Base-by-base conservation (phyloP, 2,797 vertebrate genomes). In the Champsocephalus esox region DNA sequence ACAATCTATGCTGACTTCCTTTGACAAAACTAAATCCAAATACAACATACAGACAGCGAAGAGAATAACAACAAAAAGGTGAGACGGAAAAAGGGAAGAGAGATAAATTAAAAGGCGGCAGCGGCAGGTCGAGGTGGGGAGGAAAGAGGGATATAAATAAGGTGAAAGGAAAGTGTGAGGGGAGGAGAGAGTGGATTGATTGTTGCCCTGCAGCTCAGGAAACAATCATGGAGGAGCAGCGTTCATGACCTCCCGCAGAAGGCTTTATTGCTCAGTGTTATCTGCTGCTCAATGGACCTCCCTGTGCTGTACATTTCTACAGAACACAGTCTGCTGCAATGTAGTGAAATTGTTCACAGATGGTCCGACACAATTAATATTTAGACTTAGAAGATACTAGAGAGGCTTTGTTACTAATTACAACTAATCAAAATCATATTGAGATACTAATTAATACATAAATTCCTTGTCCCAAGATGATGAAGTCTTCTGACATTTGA, bases 141-240 rank as follows among this genome's bases (percentile, higher is more conserved):
- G 58, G 66, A 70, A 50, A 67, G 74, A 64, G 75, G 69, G 73
- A 72, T 80, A 87, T 80, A 88, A 85, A 87, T 87, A 87, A 81
- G 73, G 79, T 80, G 70, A 73, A 41, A 54, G 56, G 70, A 79
- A 80, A 70, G 80, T 65, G 75, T 54, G 63, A 81, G 73, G 70
- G 70, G 77, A 77, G 70, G 74, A 67, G 66, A 67, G 81, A 84
- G 82, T 50, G 66, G 84, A 89, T 88, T 84, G 88, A 91, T 89
- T 84, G 84, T 84, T 84, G 83, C 84, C 86, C 86, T 79, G 84
- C 73, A 80, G 84, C 85, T 76, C 83, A 78, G 84, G 82, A 89
- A 82, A 85, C 82, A 82, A 87, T 88, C 89, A 85, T 72, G 74
- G 69, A 84, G 85, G 83, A 65, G 81, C 75, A 69, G 75, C 69